These are phyloP conservation scores for Cecidostiba fungosa DNA, from an alignment of 2,888 invertebrate genomes.

Conservation along the genomic window DNA sequence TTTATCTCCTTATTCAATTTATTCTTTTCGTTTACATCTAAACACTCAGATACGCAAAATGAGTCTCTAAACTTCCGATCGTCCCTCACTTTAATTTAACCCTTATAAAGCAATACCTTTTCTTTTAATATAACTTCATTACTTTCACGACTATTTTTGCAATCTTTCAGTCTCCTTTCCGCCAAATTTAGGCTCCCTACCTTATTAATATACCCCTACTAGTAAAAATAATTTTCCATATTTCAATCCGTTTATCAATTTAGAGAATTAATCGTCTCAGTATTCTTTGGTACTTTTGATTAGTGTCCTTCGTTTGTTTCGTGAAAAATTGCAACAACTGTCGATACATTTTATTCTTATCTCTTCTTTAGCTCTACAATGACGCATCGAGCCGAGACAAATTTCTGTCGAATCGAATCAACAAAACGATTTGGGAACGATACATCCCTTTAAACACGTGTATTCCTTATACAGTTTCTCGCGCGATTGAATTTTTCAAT, in stretches of 20 bases:
- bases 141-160: conserved; percentile 25
- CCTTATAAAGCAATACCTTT: conserved; percentile 6
- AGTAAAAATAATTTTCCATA: conserved; percentile 52
- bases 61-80: conserved; percentile 22
- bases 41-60: conserved; percentile 52
- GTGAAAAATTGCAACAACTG: conserved; percentile 39
- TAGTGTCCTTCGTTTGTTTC: conserved; percentile 12
- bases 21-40: conserved; percentile 41
- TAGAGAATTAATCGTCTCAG: conserved; percentile 15
- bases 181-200: not conserved
- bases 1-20: not conserved
- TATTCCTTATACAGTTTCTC: conserved; percentile 28
- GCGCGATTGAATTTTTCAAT: conserved; percentile 17
- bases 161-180: conserved; percentile 24
- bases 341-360: not conserved
- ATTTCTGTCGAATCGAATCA: conserved; percentile 39
- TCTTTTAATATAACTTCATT: not conserved
- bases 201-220: conserved; percentile 10
- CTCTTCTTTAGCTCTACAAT: conserved; percentile 11
- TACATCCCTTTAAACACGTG: not conserved
- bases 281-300: conserved; percentile 12
- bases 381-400: conserved; percentile 8
- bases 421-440: conserved; percentile 7
- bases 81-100: not conserved
- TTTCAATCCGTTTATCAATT: not conserved